Evolutionary conservation across 2,888 invertebrate genomes (phyloP), one percentile per base, ranked within the genome.

Genomic region (Lumbricus terrestris): DNA sequence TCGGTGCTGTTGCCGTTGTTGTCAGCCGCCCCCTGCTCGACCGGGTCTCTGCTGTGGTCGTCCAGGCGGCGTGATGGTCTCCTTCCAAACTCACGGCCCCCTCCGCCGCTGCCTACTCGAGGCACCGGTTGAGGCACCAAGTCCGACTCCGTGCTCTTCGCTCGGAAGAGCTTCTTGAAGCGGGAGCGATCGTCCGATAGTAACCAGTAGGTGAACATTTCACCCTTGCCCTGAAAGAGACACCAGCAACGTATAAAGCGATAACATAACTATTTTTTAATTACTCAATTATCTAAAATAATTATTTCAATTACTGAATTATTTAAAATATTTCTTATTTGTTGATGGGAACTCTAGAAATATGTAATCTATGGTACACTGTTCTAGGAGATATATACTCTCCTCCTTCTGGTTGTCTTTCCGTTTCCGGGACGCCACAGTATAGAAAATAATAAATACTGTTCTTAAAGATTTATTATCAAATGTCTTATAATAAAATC

Each of bases 181-280:
- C 92, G 83, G 8, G 89, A 42, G 11, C 47, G 47, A 40, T 92
- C 92, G 83, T 95, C 95, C 1, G 93, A 93, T 11, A 93, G 92
- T 54, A 95, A 93, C 92, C 95, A 95, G 91, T 95, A 95, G 16
- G 95, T 95, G 92, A 94, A 93, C 92, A 94, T 93, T 89, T 94
- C 93, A 23, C 95, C 95, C 93, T 95, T 95, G 29, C 95, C 95
- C 95, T 95, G 92, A 34, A 83, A 8, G n/a, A 16, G 11, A n/a
- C 69, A 69, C 29, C 69, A 69, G 29, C 29, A n/a, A 69, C n/a
- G n/a, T n/a, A 69, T 69, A n/a, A 1, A 69, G 69, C 69, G 69
- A 69, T 47, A 47, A 18, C 15, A 18, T 47, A 20, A 47, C n/a
- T n/a, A n/a, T n/a, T n/a, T n/a, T n/a, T n/a, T n/a, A n/a, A n/a